A percentile compares a stretch with the other conserved stretches of the same genome.
Evolutionary conservation across 2,797 vertebrate species (phyloP).

Genomic region (Typhlichthys subterraneus): DNA sequence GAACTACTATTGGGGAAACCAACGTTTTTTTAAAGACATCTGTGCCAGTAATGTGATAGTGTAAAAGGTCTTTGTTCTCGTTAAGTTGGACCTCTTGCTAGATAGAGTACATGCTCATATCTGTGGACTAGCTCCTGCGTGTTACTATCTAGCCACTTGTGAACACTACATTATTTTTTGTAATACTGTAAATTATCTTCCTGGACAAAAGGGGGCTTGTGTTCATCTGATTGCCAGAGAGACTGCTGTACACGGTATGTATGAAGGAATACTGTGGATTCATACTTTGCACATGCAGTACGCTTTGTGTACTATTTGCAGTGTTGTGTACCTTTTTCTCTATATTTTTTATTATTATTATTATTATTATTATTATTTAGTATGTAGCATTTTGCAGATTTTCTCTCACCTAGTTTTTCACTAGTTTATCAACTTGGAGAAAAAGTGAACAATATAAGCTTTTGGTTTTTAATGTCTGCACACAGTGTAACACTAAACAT

Average conservation of each 20-base stretch:
- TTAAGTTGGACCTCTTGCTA: background rate
- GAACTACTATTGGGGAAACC: background rate
- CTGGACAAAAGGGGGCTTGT: too few relatives aligned
- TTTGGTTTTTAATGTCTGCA: background rate
- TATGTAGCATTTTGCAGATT: background rate
- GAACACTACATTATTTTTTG: too few relatives aligned
- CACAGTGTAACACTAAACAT: background rate
- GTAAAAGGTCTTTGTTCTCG: conserved; percentile 22
- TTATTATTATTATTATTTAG: background rate
- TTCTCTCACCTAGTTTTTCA: background rate
- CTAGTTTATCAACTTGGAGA: background rate
- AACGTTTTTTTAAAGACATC: background rate
- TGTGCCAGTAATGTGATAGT: background rate
- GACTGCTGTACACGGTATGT: background rate
- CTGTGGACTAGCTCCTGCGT: too few relatives aligned
- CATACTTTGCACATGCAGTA: background rate
- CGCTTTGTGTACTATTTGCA: background rate
- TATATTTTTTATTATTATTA: background rate
- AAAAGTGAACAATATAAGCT: background rate
- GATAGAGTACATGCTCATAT: too few relatives aligned
- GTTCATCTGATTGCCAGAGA: too few relatives aligned
- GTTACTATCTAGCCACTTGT: too few relatives aligned
- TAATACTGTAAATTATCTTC: too few relatives aligned
- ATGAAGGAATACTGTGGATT: background rate
- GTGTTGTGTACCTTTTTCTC: too few relatives aligned